These are phyloP conservation scores for Florisuga fusca DNA, from an alignment of 2,797 vertebrate species.

Conservation along the genomic window DNA sequence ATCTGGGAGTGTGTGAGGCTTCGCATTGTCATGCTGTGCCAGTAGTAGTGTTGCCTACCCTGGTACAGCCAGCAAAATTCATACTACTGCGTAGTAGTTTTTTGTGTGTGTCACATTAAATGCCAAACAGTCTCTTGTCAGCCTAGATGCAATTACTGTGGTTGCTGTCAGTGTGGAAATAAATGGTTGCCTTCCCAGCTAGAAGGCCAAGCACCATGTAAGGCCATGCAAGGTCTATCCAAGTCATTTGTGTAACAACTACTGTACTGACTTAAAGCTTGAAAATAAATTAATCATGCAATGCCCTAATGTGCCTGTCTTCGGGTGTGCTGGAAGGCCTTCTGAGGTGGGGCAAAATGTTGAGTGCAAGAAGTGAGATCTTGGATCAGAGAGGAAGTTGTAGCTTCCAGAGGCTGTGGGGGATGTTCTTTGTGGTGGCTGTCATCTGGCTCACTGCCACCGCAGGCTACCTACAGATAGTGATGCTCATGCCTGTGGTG, in stretches of 20 bases:
- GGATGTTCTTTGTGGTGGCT: not conserved
- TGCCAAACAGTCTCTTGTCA: not conserved
- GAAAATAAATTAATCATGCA: not conserved
- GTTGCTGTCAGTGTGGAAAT: not conserved
- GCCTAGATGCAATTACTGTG: not conserved
- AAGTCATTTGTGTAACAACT: not conserved
- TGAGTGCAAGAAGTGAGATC: not conserved
- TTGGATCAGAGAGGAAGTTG: not conserved
- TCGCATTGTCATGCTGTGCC: not conserved
- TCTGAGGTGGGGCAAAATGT: not conserved
- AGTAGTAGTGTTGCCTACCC: not conserved
- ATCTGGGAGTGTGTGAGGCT: not conserved
- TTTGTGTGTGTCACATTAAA: not conserved
- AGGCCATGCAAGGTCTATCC: not conserved
- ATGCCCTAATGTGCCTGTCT: not conserved
- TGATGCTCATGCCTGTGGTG: not conserved
- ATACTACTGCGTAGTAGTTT: not conserved
- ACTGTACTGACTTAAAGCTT: not conserved
- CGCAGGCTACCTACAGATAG: not conserved
- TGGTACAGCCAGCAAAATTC: not conserved
- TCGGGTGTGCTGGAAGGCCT: not conserved
- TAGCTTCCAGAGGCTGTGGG: not conserved
- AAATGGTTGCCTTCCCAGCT: not conserved
- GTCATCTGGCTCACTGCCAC: not conserved
- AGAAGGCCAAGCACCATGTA: not conserved